Base-by-base conservation (phyloP, 2,797 vertebrate species). In the Buceros bicornis region DNA sequence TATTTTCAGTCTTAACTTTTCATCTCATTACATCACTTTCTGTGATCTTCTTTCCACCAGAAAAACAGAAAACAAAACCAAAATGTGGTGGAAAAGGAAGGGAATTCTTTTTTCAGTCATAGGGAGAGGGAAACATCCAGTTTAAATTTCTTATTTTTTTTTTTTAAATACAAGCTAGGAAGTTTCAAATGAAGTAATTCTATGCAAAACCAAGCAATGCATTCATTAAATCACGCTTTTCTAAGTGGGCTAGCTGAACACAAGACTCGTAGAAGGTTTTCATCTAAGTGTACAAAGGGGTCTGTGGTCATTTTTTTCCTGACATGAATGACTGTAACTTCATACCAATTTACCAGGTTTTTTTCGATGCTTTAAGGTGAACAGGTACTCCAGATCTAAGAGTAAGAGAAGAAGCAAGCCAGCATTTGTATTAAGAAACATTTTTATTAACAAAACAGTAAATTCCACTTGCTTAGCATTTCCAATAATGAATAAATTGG, bases 371-470 rank as follows among this genome's bases (percentile, higher is more conserved):
- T 29, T 77, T 40, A 61, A 26, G 26, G 71, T 33, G 29, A 91
- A 51, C 19, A 29, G 40, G 10, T 51, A 93, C 28, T 80, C 35
- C 83, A 53, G 29, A 42, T 33, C 29, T 54, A 90, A 72, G 20
- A 57, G 28, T 15, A 82, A 94, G 66, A 95, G 62, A 96, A 95
- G 91, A 98, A 90, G 86, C 92, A 96, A 98, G 92, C 57, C 91
- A 96, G 82, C 78, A 91, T 93, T 97, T 98, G 98, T 98, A 98
- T 98, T 98, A 98, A 98, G 98, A 98, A 98, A 98, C 98, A 98
- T 98, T 99, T 97, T 99, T 98, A 98, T 98, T 98, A 98, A 99
- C 98, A 98, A 98, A 98, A 98, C 98, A 98, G 98, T 98, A 98
- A 98, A 98, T 98, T 98, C 98, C 98, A 98, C 98, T 98, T 98